Evolutionary conservation across 2,888 invertebrate genomes (phyloP).

Genomic region (Stenotaenia linearis): DNA sequence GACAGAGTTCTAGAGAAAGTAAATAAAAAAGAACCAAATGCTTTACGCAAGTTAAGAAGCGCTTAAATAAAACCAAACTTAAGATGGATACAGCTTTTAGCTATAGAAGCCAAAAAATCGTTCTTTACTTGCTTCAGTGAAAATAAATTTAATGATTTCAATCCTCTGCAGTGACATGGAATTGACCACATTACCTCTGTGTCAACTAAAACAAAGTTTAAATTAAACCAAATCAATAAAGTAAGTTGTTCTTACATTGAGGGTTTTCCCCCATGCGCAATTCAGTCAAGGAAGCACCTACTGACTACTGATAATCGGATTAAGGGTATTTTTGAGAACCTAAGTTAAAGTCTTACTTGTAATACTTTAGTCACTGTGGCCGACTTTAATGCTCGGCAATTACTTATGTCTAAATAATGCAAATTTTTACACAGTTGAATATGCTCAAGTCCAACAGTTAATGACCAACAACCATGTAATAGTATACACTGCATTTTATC

Average conservation of each 20-base stretch:
- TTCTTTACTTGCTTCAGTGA: neutral
- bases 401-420: neutral
- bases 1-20: neutral
- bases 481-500: neutral
- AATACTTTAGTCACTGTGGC: neutral
- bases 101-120: neutral
- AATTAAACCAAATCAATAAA: neutral
- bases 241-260: neutral
- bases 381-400: neutral
- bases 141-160: neutral
- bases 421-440: neutral
- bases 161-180: neutral
- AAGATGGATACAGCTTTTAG: neutral
- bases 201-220: neutral
- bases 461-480: neutral
- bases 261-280: neutral
- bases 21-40: neutral
- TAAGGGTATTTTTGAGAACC: neutral
- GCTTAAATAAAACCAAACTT: neutral
- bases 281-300: neutral
- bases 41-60: neutral
- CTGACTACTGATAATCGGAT: neutral
- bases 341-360: neutral
- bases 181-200: neutral
- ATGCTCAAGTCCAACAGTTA: neutral